Conservation (phyloP, 2,797 vertebrate genomes). For the Cetoscarus ocellatus region DNA sequence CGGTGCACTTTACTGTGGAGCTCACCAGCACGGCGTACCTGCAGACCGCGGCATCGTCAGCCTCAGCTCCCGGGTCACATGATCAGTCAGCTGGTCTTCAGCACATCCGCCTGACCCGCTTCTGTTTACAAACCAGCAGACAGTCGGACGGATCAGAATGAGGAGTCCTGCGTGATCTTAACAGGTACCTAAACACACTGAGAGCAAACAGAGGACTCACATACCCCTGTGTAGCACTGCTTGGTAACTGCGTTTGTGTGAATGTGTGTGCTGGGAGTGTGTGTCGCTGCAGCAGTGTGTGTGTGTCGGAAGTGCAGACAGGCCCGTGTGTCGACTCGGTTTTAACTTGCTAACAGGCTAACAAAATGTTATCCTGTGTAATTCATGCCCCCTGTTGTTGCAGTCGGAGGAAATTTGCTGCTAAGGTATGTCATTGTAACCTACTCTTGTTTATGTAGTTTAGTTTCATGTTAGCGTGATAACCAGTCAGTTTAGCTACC, state of each 20-base stretch:
- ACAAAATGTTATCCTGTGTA: slow-evolving; percentile 23
- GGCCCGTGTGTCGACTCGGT: slow-evolving; percentile 50
- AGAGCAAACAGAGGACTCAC: background rate
- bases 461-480: background rate
- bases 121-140: slow-evolving; percentile 83
- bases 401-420: background rate
- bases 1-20: background rate
- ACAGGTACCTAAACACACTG: slow-evolving; percentile 60
- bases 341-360: slow-evolving; percentile 40
- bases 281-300: slow-evolving; percentile 8
- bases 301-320: slow-evolving; percentile 57
- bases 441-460: background rate
- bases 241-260: background rate
- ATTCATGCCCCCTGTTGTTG: background rate
- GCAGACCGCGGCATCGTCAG: background rate
- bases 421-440: rapidly evolving
- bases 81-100: slow-evolving; percentile 80
- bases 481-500: slow-evolving; percentile 13
- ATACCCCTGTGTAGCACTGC: background rate
- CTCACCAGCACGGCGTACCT: background rate
- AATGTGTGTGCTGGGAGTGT: background rate
- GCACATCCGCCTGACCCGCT: slow-evolving; percentile 79
- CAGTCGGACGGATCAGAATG: slow-evolving; percentile 68
- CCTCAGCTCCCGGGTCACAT: slow-evolving; percentile 70
- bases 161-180: slow-evolving; percentile 67